These are phyloP conservation scores for Sebastes trivittatus DNA, from an alignment of 2,797 vertebrate genomes.

Conservation along the genomic window DNA sequence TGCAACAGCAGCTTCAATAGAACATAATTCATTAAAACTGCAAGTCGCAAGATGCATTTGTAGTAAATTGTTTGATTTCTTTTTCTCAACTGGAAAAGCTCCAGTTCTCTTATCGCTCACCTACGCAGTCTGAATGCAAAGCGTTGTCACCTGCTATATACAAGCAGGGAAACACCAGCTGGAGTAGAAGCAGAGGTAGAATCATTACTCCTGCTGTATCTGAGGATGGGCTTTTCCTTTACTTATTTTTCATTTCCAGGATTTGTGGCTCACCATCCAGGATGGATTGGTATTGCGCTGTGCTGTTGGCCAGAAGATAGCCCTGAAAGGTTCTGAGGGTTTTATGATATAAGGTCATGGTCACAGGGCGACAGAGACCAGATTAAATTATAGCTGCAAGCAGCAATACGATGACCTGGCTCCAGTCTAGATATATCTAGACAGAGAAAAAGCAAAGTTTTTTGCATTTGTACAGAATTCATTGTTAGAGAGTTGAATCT, in stretches of 20 bases:
- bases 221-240: neutral
- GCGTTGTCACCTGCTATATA: neutral
- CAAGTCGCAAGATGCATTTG: neutral
- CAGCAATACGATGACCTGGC: neutral
- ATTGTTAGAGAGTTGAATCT: neutral
- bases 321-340: conserved; percentile 28
- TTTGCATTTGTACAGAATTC: neutral
- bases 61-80: neutral
- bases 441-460: neutral
- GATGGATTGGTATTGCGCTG: neutral
- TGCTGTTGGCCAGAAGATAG: conserved; percentile 5
- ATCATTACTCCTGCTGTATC: neutral
- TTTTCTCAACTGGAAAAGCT: neutral
- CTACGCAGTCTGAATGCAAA: neutral
- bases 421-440: neutral
- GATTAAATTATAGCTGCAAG: conserved; percentile 36
- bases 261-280: neutral
- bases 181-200: neutral
- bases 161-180: neutral
- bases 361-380: conserved; percentile 8
- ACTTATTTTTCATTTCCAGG: conserved; percentile 12
- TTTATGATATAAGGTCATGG: conserved; percentile 43
- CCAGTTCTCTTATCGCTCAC: neutral
- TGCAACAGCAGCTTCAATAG: neutral
- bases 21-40: neutral